Evolutionary conservation across 2,888 invertebrate species (phyloP).

Genomic region (Aphodius granarius): DNA sequence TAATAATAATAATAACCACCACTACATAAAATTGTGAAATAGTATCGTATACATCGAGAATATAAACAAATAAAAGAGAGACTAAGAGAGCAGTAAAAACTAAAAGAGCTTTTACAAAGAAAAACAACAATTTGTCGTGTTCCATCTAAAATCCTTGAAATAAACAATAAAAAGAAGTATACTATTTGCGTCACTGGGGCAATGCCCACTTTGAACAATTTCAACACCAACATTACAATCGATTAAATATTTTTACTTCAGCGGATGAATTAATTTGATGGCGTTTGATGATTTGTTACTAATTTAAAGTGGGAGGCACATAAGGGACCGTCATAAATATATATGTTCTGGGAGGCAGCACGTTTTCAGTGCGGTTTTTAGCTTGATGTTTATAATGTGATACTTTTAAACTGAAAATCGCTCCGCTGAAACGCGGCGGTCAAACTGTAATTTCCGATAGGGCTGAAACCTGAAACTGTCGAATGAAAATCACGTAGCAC

Average conservation of each 20-base stretch:
- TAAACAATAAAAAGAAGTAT: background rate
- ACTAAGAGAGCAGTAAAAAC: background rate
- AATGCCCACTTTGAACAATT: background rate
- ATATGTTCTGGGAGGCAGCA: background rate
- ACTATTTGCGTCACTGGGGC: background rate
- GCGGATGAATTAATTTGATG: background rate
- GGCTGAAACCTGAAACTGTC: background rate
- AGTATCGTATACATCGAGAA: background rate
- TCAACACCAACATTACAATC: no score
- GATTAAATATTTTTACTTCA: no score
- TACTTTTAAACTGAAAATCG: background rate
- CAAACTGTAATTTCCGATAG: background rate
- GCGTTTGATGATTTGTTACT: background rate
- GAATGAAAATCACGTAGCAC: background rate
- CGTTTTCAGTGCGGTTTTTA: background rate
- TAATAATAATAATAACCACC: slow-evolving; percentile 10
- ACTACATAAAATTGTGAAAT: background rate
- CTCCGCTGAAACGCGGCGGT: background rate
- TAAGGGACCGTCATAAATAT: background rate
- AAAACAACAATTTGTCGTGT: background rate
- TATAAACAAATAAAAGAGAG: background rate
- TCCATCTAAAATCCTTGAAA: background rate
- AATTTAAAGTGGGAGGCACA: no score
- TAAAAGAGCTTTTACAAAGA: background rate
- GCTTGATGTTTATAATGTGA: background rate